Percentiles rank a stretch among this genome's conserved stretches.
These are phyloP conservation scores for Ceyx margarethae DNA, from an alignment of 2,113 vertebrate species.

Conservation along the genomic window DNA sequence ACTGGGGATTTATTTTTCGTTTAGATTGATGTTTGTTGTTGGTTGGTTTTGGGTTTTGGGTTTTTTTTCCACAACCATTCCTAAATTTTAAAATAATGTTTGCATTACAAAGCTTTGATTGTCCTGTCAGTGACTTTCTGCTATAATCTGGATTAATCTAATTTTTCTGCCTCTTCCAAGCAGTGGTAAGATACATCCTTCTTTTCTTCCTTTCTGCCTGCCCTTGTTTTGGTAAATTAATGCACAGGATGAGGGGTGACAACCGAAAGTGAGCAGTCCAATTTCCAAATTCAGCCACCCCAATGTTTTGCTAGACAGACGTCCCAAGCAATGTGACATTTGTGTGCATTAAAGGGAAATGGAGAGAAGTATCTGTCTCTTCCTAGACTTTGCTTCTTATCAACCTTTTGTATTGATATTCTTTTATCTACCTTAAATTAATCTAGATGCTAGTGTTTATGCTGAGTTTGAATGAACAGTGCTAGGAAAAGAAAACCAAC, in stretches of 20 bases:
- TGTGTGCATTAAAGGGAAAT: background rate
- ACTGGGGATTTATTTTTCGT: background rate
- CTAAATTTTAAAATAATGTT: background rate
- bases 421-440: background rate
- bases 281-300: background rate
- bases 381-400: background rate
- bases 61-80: background rate
- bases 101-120: background rate
- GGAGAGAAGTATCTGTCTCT: background rate
- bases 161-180: background rate
- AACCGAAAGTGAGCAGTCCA: accelerated
- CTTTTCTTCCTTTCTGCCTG: background rate
- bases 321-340: background rate
- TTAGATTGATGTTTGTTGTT: too few relatives aligned
- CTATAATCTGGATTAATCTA: background rate
- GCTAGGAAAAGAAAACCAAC: background rate
- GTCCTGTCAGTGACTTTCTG: background rate
- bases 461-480: background rate
- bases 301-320: background rate
- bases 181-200: background rate
- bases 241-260: background rate
- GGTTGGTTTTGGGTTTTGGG: too few relatives aligned
- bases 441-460: background rate
- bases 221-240: background rate
- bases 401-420: background rate